Conservation (phyloP, 2,797 vertebrate genomes). For the Spea hammondii region DNA sequence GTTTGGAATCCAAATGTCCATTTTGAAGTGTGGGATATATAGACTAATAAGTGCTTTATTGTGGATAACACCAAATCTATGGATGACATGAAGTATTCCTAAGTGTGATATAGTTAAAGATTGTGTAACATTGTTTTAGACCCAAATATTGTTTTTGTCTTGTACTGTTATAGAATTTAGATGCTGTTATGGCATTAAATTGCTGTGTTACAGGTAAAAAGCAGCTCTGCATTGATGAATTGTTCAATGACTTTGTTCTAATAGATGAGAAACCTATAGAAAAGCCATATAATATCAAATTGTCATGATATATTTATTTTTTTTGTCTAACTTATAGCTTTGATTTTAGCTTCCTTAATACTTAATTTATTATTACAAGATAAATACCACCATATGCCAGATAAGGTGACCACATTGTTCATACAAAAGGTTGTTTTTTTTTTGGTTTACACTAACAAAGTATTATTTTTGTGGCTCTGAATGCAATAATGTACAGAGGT, state of each 20-base stretch:
- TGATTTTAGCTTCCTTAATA: slow-evolving; percentile 61
- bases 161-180: slow-evolving; percentile 73
- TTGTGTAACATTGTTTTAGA: slow-evolving; percentile 70
- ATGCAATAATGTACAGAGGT: slow-evolving; percentile 94
- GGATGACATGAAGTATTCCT: slow-evolving; percentile 53
- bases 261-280: slow-evolving; percentile 70
- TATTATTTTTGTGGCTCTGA: slow-evolving; percentile 75
- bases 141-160: slow-evolving; percentile 72
- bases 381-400: slow-evolving; percentile 55
- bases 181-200: slow-evolving; percentile 65
- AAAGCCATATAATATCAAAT: slow-evolving; percentile 78
- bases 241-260: slow-evolving; percentile 66
- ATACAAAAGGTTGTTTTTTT: slow-evolving; percentile 60
- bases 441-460: slow-evolving; percentile 73
- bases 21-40: slow-evolving; percentile 57
- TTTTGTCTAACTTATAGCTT: slow-evolving; percentile 71
- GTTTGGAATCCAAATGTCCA: slow-evolving; percentile 61
- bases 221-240: slow-evolving; percentile 66
- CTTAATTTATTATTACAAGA: slow-evolving; percentile 61
- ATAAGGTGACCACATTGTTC: slow-evolving; percentile 55
- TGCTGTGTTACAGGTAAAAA: slow-evolving; percentile 71
- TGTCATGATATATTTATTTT: slow-evolving; percentile 68
- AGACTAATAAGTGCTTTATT: slow-evolving; percentile 58
- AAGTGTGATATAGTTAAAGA: slow-evolving; percentile 66
- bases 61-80: slow-evolving; percentile 61